Conservation (phyloP, 2,888 invertebrate genomes). For the Notodonta dromedarius region DNA sequence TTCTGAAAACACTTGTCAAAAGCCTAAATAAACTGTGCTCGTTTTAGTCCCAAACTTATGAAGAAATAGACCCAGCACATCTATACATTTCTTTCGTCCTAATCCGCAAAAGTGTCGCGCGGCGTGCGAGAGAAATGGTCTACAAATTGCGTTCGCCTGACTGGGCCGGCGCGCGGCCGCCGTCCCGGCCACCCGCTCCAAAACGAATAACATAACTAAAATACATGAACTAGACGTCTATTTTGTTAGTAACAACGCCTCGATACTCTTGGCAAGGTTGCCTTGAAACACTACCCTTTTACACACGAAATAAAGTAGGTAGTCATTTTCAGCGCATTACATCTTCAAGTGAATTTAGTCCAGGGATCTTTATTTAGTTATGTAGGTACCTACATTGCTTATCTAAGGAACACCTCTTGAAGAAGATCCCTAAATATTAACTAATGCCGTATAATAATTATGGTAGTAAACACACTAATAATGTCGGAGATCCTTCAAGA, state of each 20-base stretch:
- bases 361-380: too few species aligned
- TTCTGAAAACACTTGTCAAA: not conserved
- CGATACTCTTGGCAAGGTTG: constrained; percentile 24
- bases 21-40: not conserved
- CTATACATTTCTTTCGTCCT: constrained; percentile 55
- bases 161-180: constrained; percentile 48
- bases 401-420: too few species aligned
- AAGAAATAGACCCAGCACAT: constrained; percentile 23
- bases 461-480: too few species aligned
- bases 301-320: constrained; percentile 13
- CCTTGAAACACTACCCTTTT: constrained; percentile 14
- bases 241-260: constrained; percentile 21
- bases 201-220: constrained; percentile 35
- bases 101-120: constrained; percentile 66
- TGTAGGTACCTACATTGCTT: too few species aligned
- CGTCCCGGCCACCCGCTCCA: constrained; percentile 40
- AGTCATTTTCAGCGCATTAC: constrained; percentile 13
- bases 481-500: too few species aligned
- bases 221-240: constrained; percentile 25
- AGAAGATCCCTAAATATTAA: too few species aligned
- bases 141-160: constrained; percentile 73
- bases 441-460: too few species aligned
- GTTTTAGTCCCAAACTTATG: not conserved
- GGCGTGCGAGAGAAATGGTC: constrained; percentile 71
- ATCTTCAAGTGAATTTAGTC: too few species aligned